A percentile compares a stretch with the other conserved stretches of the same genome.
Evolutionary conservation across 1,140 invertebrate genomes (phyloP).

Genomic region (Diachasma alloeum): DNA sequence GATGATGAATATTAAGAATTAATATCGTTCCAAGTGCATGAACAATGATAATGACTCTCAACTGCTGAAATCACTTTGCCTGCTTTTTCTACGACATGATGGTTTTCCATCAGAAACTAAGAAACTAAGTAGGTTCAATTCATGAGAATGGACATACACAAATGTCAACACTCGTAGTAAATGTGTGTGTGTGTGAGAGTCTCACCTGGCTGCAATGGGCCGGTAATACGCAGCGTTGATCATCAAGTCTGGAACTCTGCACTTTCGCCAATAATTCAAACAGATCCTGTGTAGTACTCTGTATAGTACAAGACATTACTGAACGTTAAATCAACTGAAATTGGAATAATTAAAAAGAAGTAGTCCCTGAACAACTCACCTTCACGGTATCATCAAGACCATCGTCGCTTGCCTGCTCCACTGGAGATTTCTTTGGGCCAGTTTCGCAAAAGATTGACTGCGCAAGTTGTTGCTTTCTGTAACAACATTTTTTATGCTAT

Average conservation of each 20-base stretch:
- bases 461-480: conserved; percentile 62
- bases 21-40: no score
- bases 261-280: conserved; percentile 91
- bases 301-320: conserved; percentile 29
- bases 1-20: no score
- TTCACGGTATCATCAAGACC: conserved; percentile 13
- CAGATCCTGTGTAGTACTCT: conserved; percentile 80
- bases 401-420: background rate
- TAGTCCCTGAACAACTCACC: background rate
- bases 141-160: no score
- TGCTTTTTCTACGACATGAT: no score
- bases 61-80: no score
- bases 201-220: conserved; percentile 87
- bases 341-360: no score
- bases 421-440: conserved; percentile 41
- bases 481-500: conserved; percentile 27
- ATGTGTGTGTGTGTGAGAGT: background rate
- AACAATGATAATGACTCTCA: no score
- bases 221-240: conserved; percentile 92
- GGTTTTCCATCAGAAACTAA: no score
- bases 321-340: no score
- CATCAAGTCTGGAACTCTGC: conserved; percentile 90
- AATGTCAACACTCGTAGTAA: no score
- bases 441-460: conserved; percentile 60
- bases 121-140: no score